These are phyloP conservation scores for Pemphigus obesinymphae DNA, from an alignment of 1,140 invertebrate species.

Conservation along the genomic window DNA sequence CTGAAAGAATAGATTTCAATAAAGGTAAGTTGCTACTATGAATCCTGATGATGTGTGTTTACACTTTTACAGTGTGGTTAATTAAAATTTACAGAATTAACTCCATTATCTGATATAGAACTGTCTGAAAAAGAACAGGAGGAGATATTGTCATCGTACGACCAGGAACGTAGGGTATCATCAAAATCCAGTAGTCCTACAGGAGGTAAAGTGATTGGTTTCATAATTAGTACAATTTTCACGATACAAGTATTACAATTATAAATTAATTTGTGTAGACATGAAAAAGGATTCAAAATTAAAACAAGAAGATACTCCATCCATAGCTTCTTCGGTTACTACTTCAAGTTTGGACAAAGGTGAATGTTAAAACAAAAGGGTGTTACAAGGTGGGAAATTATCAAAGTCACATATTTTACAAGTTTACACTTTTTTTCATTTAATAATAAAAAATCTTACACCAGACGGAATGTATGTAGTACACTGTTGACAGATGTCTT, in stretches of 20 bases:
- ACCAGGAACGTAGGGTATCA: slow-evolving; percentile 45
- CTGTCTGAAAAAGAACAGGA: slow-evolving; percentile 48
- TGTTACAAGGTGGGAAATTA: background rate
- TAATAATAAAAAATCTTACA: too few species aligned
- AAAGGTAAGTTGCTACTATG: background rate
- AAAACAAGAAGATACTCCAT: slow-evolving; percentile 27
- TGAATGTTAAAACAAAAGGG: background rate
- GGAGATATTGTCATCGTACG: slow-evolving; percentile 46
- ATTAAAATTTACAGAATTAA: slow-evolving; percentile 36
- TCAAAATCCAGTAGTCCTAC: background rate
- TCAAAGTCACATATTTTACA: background rate
- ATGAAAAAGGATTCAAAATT: slow-evolving; percentile 36
- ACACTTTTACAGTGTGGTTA: background rate
- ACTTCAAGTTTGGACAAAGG: slow-evolving; percentile 35
- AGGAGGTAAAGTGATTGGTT: background rate
- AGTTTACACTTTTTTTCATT: background rate
- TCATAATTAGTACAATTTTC: background rate
- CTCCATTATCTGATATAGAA: slow-evolving; percentile 44
- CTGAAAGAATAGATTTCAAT: slow-evolving; percentile 41
- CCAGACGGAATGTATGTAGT: too few species aligned
- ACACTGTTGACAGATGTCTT: too few species aligned
- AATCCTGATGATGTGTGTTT: background rate
- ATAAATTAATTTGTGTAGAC: background rate
- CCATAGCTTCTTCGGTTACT: background rate
- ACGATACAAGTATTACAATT: background rate